phyloP scores from a whole-genome alignment of 2,888 invertebrate species.

The Drosophila imparisetae region DNA sequence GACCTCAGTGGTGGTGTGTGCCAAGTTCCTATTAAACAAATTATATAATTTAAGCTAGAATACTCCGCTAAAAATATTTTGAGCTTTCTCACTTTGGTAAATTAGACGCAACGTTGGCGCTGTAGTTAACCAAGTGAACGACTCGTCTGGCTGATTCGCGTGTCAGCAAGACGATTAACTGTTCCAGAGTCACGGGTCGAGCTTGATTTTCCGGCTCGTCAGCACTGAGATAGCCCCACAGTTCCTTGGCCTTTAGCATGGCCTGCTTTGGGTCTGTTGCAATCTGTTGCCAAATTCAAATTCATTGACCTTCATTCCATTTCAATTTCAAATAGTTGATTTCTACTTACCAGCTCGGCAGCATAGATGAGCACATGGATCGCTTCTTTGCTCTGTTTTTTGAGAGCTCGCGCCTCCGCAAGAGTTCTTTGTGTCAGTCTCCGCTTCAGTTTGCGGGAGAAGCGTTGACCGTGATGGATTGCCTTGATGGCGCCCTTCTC shows the following conservation, averaged over 20 bases:
- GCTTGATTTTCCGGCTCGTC: conserved; percentile 95
- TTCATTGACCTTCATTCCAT: not conserved
- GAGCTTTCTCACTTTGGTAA: conserved; percentile 86
- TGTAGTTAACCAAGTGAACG: conserved; percentile 92
- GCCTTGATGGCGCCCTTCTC: conserved; percentile 88
- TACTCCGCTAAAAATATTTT: not conserved
- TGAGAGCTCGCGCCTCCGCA: conserved; percentile 91
- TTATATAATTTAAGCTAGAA: not conserved
- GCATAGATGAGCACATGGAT: conserved; percentile 91
- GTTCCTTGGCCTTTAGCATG: conserved; percentile 89
- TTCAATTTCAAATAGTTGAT: not conserved
- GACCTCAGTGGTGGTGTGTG: conserved; percentile 86
- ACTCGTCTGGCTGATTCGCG: conserved; percentile 91
- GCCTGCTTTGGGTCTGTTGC: conserved; percentile 92
- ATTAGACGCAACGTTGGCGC: conserved; percentile 86
- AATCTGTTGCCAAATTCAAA: conserved; percentile 85
- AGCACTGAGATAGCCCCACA: conserved; percentile 89
- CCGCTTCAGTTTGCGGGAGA: conserved; percentile 91
- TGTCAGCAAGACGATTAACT: conserved; percentile 90
- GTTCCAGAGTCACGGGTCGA: conserved; percentile 91
- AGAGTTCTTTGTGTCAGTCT: conserved; percentile 91
- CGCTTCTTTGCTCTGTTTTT: conserved; percentile 90
- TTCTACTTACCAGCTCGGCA: conserved; percentile 89
- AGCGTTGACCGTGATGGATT: conserved; percentile 91
- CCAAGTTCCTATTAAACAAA: conserved; percentile 83